Conservation (phyloP, 2,888 invertebrate genomes). For the Microctonus brassicae region DNA sequence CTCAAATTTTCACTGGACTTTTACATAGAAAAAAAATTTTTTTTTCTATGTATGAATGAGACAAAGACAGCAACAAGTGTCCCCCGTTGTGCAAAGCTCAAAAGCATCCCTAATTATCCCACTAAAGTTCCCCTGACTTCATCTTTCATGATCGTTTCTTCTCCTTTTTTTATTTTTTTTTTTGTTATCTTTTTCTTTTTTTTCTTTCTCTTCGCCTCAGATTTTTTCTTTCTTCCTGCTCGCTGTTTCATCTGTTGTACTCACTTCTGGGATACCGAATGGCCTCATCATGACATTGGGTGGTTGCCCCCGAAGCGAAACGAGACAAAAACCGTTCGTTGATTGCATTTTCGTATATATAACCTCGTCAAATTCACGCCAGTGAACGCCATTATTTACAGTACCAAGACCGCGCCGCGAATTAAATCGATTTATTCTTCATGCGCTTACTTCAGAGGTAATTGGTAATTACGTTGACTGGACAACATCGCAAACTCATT, state of each 20-base stretch:
- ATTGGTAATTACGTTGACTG: constrained; percentile 48
- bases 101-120: constrained; percentile 68
- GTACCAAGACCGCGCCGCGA: constrained; percentile 36
- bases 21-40: too few species aligned
- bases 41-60: too few species aligned
- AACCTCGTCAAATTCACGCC: constrained; percentile 55
- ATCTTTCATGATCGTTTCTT: neutral
- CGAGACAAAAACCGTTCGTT: constrained; percentile 66
- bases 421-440: constrained; percentile 50
- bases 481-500: constrained; percentile 17
- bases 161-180: neutral
- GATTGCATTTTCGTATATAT: constrained; percentile 66
- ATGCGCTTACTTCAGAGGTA: constrained; percentile 43
- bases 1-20: too few species aligned
- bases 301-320: constrained; percentile 59
- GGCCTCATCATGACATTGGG: constrained; percentile 11
- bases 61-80: constrained; percentile 64
- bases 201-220: too few species aligned
- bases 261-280: neutral
- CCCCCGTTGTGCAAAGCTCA: constrained; percentile 65
- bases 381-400: constrained; percentile 34
- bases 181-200: neutral
- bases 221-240: too few species aligned
- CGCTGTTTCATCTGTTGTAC: constrained; percentile 4
- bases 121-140: constrained; percentile 45